Evolutionary conservation across 2,888 invertebrate species (phyloP).

Genomic region (Smittia aterrima): DNA sequence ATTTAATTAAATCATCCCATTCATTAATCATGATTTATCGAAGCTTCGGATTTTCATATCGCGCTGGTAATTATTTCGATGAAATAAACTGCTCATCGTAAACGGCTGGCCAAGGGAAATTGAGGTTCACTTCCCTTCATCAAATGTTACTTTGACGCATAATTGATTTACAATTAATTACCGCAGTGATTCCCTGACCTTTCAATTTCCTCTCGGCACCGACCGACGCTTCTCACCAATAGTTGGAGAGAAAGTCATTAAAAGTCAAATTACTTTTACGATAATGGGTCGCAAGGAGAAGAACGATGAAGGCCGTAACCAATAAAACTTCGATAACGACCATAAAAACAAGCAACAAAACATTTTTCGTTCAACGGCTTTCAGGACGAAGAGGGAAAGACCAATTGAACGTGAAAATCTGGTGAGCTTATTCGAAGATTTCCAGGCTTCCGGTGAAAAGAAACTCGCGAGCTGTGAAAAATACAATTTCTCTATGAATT

Average conservation of each 20-base stretch:
- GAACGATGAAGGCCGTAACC: constrained; percentile 14
- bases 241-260: constrained; percentile 2
- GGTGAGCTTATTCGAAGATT: not conserved
- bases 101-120: not conserved
- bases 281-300: not conserved
- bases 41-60: not conserved
- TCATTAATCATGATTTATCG: constrained; percentile 20
- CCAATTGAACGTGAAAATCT: not conserved
- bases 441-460: not conserved
- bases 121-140: not conserved
- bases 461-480: not conserved
- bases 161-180: constrained; percentile 18
- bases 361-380: not conserved
- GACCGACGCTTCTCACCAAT: not conserved
- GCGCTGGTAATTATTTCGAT: not conserved
- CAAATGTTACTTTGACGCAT: not conserved
- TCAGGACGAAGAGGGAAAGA: not conserved
- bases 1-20: not conserved
- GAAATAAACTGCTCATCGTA: not conserved
- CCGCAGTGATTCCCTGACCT: not conserved
- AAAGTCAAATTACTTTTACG: constrained; percentile 17
- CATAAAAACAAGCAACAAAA: not conserved
- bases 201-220: not conserved
- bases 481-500: not conserved
- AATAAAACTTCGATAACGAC: constrained; percentile 19